Evolutionary conservation across 1,140 invertebrate genomes (phyloP), one percentile per base, ranked within the genome.

Genomic region (Nymphalis io): DNA sequence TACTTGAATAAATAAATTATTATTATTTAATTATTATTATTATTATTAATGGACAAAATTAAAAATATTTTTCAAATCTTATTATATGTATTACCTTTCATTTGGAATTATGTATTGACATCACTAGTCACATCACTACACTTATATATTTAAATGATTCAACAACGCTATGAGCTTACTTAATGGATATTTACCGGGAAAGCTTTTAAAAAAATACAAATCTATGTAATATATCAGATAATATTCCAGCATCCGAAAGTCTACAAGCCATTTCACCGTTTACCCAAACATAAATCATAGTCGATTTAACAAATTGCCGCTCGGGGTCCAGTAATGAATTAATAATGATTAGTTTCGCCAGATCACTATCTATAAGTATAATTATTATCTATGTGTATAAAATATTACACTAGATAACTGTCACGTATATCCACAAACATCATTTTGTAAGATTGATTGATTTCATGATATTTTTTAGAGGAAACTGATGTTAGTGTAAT

Each of bases 321-420:
- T 39, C 11, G 12, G 58, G 42, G 46, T 23, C 23, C 33, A 23
- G 33, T 61, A 68, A 68, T 68, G 66, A 68, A 68, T 68, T 68
- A 60, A 68, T 68, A 61, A 68, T 68, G 46, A 68, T 68, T 61
- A 55, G 44, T 53, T 55, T 48, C 51, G 15, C 16, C 51, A 5
- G 23, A 55, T 55, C 51, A 15, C 23, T 15, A 27, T 55, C 15
- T 51, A 51, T 10, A 51, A 4, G n/a, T 5, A 18, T n/a, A 48
- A 42, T 39, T 42, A 42, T 42, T n/a, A 42, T 15, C 39, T 0
- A n/a, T 42, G 40, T 42, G 40, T 42, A 42, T n/a, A 42, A 2
- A 42, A 42, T 42, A n/a, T 42, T 42, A 15, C 12, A 15, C 1
- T 42, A 11, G 0, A 5, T 33, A 33, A 8, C 27, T 33, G 27